Base-by-base conservation (phyloP, 2,888 invertebrate genomes). In the Brachycybe producta region DNA sequence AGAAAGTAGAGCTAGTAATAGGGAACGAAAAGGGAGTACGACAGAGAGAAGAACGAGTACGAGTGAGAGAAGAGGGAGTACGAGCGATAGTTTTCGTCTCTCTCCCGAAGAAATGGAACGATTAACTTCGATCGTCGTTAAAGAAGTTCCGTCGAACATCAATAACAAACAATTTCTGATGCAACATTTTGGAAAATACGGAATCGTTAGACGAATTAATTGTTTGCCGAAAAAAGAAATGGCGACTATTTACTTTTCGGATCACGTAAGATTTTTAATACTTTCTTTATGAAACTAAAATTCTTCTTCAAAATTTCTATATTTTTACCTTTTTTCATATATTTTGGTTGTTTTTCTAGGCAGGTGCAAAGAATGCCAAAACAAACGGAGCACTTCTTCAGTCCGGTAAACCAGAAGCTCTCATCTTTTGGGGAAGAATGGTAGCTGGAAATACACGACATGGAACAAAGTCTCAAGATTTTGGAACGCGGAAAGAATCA, bases 231-330 rank as follows among this genome's bases (percentile, higher is more conserved):
- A 75, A 52, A 75, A 76, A 44, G 72, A 73, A 51, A 73, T 73
- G 56, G 83, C 84, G 56, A 75, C 77, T 0, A 73, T 85, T 7
- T 80, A 80, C 60, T 87, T 82, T 68, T 73, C 75, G 35, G 75
- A 70, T 32, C 73, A 75, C 45, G 71, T 62, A 57, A 57, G 58
- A 23, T 19, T 1, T 41, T 17, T 32, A n/a, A n/a, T n/a, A n/a
- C n/a, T n/a, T n/a, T n/a, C n/a, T n/a, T n/a, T n/a, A n/a, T n/a
- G n/a, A n/a, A n/a, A n/a, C n/a, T n/a, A n/a, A n/a, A n/a, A n/a
- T n/a, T n/a, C n/a, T n/a, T n/a, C n/a, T n/a, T n/a, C n/a, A n/a
- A n/a, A n/a, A n/a, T n/a, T n/a, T n/a, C n/a, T n/a, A n/a, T n/a
- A n/a, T n/a, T n/a, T n/a, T n/a, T n/a, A n/a, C n/a, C n/a, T n/a